Percentiles rank a stretch among this genome's conserved stretches.
These are phyloP conservation scores for Accipiter superciliosus DNA, from an alignment of 2,797 vertebrate species.

Conservation along the genomic window DNA sequence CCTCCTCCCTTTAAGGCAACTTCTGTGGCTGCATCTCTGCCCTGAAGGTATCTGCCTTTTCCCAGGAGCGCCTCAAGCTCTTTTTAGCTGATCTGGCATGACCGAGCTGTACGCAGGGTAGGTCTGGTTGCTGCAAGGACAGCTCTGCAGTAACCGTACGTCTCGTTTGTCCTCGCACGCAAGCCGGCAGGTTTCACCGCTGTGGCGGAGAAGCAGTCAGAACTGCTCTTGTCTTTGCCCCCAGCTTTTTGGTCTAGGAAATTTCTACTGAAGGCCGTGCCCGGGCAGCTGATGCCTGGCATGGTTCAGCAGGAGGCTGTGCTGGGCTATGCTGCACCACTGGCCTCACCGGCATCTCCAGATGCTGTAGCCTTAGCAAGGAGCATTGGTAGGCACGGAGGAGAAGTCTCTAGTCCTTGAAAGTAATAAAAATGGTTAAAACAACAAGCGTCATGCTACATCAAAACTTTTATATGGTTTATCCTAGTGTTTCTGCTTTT, in stretches of 20 bases:
- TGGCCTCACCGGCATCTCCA: neutral
- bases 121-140: neutral
- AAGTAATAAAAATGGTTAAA: neutral
- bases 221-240: neutral
- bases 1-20: neutral
- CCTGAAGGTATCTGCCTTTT: neutral
- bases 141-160: neutral
- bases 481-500: neutral
- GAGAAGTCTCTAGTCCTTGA: neutral
- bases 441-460: neutral
- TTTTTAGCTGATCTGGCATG: neutral
- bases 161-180: rapidly evolving
- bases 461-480: neutral
- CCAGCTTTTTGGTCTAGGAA: neutral
- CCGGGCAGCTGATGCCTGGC: neutral
- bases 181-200: neutral
- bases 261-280: neutral
- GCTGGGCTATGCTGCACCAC: neutral
- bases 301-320: neutral
- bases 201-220: neutral
- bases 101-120: rapidly evolving
- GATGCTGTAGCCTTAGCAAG: neutral
- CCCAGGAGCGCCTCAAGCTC: neutral
- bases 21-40: neutral
- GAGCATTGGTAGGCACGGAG: neutral